Evolutionary conservation across 2,888 invertebrate species (phyloP), one percentile per base, ranked within the genome.

Genomic region (Ferrisia virgata): DNA sequence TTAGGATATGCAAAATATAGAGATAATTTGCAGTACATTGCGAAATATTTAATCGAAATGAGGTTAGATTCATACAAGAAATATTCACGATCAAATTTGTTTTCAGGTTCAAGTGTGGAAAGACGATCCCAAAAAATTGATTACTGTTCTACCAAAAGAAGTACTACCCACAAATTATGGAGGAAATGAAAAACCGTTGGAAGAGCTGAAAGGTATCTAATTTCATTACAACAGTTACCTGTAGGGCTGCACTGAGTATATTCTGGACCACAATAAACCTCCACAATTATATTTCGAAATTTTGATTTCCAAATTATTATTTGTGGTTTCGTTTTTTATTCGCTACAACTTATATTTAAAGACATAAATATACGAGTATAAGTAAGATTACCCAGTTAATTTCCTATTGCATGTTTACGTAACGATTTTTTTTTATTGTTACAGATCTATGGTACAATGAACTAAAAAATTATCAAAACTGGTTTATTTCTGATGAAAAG

Each of bases 381-480:
- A n/a, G n/a, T n/a, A n/a, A n/a, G n/a, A n/a, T n/a, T n/a, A n/a
- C n/a, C n/a, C n/a, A n/a, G n/a, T n/a, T n/a, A n/a, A n/a, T n/a
- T n/a, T n/a, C n/a, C n/a, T n/a, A n/a, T n/a, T n/a, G n/a, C n/a
- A n/a, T n/a, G n/a, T n/a, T n/a, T n/a, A n/a, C n/a, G n/a, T n/a
- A 39, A 39, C 39, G 11, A 53, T 28, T 31, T 22, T 28, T 69
- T 69, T 31, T 31, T 2, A 72, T n/a, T 28, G 2, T 72, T 72
- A 39, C 79, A 85, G 85, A 85, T 78, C 72, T 18, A 11, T 85
- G 85, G 85, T 78, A 43, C 18, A 18, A 85, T 8, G 43, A 82
- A 47, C 47, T 85, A 64, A 82, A 85, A 82, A 33, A 5, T 40
- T 64, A 82, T 33, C 47, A 79, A 18, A 79, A 82, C 11, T 85